Percentiles rank a stretch among this genome's conserved stretches.
phyloP scores from a whole-genome alignment of 2,888 invertebrate genomes.

The Trimorus sp. region DNA sequence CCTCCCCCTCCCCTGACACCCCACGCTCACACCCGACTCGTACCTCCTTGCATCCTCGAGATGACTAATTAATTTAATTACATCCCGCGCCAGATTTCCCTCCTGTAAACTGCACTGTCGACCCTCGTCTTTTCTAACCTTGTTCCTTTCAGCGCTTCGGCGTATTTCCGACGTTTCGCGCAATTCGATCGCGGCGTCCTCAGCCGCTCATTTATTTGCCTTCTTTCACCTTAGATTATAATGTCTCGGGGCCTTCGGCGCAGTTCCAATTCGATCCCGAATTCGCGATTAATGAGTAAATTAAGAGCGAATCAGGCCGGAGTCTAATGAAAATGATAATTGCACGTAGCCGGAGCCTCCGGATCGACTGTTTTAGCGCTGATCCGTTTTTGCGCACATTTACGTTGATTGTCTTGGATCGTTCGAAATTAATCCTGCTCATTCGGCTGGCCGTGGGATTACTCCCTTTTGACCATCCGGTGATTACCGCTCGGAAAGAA shows the following conservation, averaged over 20 bases:
- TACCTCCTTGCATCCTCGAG: conserved; percentile 75
- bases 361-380: background rate
- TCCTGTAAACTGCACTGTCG: conserved; percentile 39
- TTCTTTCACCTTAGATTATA: conserved; percentile 24
- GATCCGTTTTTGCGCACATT: background rate
- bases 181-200: conserved; percentile 24
- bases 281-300: conserved; percentile 1
- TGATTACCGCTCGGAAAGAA: no score
- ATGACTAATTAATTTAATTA: conserved; percentile 81
- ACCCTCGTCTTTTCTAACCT: conserved; percentile 30
- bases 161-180: conserved; percentile 37
- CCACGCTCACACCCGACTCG: conserved; percentile 41
- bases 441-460: no score
- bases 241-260: conserved; percentile 9
- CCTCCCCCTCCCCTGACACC: background rate
- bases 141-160: conserved; percentile 20
- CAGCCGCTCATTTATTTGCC: conserved; percentile 24
- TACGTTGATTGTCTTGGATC: no score
- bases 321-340: conserved; percentile 1
- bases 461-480: no score
- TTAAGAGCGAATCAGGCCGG: background rate
- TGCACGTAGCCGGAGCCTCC: background rate
- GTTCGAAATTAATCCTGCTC: no score
- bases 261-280: background rate
- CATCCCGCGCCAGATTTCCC: conserved; percentile 75